These are phyloP conservation scores for Ryuthela nishihirai DNA, from an alignment of 2,888 invertebrate genomes.

Conservation along the genomic window DNA sequence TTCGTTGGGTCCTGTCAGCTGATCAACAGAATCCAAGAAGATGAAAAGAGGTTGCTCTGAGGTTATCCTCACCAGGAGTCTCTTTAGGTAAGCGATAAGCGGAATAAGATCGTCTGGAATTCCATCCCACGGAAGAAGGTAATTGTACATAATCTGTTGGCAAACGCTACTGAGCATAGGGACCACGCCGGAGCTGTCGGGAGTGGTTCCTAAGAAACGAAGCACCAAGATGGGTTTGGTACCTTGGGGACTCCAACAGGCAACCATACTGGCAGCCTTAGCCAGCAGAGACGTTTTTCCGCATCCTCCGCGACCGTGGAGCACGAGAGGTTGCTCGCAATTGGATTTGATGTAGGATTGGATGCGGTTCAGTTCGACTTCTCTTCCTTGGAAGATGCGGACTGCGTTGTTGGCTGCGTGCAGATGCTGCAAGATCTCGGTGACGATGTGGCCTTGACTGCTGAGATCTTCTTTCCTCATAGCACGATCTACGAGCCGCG, in stretches of 20 bases:
- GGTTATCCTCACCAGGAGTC: slow-evolving; percentile 76
- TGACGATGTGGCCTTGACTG: slow-evolving; percentile 87
- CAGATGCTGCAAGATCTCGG: slow-evolving; percentile 89
- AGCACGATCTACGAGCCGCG: slow-evolving; percentile 86
- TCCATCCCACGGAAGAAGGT: slow-evolving; percentile 82
- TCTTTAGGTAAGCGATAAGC: slow-evolving; percentile 92
- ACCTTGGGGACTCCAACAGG: slow-evolving; percentile 53
- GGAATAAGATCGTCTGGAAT: slow-evolving; percentile 96
- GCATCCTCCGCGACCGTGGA: slow-evolving; percentile 95
- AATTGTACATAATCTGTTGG: slow-evolving; percentile 91
- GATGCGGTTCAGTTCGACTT: slow-evolving; percentile 75
- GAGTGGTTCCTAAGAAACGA: slow-evolving; percentile 92
- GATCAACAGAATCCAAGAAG: slow-evolving; percentile 94
- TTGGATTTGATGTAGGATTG: slow-evolving; percentile 73
- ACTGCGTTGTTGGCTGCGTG: slow-evolving; percentile 94
- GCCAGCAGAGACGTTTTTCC: slow-evolving; percentile 95
- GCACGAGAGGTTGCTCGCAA: slow-evolving; percentile 80
- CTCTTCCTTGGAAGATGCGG: slow-evolving; percentile 88
- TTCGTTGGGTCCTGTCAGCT: slow-evolving; percentile 88
- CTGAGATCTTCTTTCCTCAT: slow-evolving; percentile 95
- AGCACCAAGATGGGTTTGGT: slow-evolving; percentile 80
- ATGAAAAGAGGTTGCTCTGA: slow-evolving; percentile 79
- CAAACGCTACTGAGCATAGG: slow-evolving; percentile 93
- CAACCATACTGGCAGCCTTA: slow-evolving; percentile 79
- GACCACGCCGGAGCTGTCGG: slow-evolving; percentile 90